Evolutionary conservation across 1,140 invertebrate genomes (phyloP).

Genomic region (Drosophila obscura): DNA sequence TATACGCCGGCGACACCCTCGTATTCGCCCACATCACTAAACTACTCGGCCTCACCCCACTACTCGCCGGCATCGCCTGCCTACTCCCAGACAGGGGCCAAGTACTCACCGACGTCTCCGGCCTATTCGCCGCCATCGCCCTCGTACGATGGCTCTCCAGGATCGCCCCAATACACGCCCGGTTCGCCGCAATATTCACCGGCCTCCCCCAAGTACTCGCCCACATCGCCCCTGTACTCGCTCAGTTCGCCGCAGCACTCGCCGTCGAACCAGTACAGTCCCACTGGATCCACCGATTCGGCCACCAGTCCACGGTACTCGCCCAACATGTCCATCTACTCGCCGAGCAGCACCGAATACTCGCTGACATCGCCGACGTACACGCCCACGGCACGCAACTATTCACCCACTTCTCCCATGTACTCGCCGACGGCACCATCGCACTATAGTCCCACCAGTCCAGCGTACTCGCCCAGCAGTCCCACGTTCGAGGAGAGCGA

Average conservation of each 20-base stretch:
- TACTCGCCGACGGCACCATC: slow-evolving; percentile 91
- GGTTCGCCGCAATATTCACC: slow-evolving; percentile 90
- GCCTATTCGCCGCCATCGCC: slow-evolving; percentile 91
- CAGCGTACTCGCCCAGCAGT: slow-evolving; percentile 89
- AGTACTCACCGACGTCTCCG: slow-evolving; percentile 90
- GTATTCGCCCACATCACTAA: slow-evolving; percentile 88
- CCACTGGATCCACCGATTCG: slow-evolving; percentile 89
- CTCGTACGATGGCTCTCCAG: slow-evolving; percentile 88
- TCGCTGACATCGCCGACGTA: slow-evolving; percentile 90
- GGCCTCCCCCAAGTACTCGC: slow-evolving; percentile 92
- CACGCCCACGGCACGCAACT: slow-evolving; percentile 84
- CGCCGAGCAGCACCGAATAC: slow-evolving; percentile 90
- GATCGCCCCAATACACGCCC: slow-evolving; percentile 89
- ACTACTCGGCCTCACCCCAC: slow-evolving; percentile 90
- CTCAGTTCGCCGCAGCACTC: slow-evolving; percentile 85
- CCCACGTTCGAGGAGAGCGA: slow-evolving; percentile 80
- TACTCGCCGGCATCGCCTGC: slow-evolving; percentile 92
- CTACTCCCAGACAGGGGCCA: slow-evolving; percentile 92
- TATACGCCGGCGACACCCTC: slow-evolving; percentile 88
- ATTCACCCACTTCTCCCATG: slow-evolving; percentile 92
- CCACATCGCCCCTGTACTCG: slow-evolving; percentile 92
- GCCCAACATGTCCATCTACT: slow-evolving; percentile 86
- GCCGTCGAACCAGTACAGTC: slow-evolving; percentile 85
- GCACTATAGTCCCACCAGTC: slow-evolving; percentile 91
- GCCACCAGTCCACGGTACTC: slow-evolving; percentile 87